Conservation (phyloP, 2,888 invertebrate species). For the Thera obeliscata region DNA sequence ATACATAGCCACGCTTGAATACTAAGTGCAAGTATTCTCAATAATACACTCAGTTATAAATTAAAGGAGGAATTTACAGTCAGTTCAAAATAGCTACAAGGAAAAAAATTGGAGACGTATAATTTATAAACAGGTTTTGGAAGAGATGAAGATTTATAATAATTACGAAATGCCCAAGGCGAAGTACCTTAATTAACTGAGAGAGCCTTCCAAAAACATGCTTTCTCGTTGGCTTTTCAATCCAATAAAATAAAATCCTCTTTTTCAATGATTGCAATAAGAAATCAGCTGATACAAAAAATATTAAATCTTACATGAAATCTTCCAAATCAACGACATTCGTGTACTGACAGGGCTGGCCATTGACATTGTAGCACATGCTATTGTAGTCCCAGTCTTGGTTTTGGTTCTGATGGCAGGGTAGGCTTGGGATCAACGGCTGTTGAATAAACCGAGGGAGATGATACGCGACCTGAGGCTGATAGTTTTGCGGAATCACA, state of each 20-base stretch:
- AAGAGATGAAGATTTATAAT: slow-evolving; percentile 15
- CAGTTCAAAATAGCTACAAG: slow-evolving; percentile 27
- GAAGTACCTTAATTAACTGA: not conserved
- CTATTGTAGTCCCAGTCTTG: slow-evolving; percentile 86
- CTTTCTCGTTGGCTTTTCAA: not conserved
- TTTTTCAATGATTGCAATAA: not conserved
- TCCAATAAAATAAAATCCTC: too few species aligned
- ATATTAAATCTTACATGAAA: slow-evolving; percentile 87
- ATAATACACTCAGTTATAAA: slow-evolving; percentile 24
- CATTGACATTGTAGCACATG: slow-evolving; percentile 87
- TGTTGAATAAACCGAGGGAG: slow-evolving; percentile 50
- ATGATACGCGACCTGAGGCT: slow-evolving; percentile 49
- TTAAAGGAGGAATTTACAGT: slow-evolving; percentile 32
- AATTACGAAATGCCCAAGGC: slow-evolving; percentile 10
- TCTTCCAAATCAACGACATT: slow-evolving; percentile 89
- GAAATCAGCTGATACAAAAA: slow-evolving; percentile 10
- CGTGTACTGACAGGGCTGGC: slow-evolving; percentile 87
- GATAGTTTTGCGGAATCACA: slow-evolving; percentile 51
- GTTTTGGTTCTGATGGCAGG: slow-evolving; percentile 72
- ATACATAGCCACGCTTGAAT: slow-evolving; percentile 25
- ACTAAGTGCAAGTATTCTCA: slow-evolving; percentile 20
- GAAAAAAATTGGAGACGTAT: slow-evolving; percentile 18
- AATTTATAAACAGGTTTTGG: slow-evolving; percentile 25
- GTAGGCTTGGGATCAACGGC: slow-evolving; percentile 63
- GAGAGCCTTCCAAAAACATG: too few species aligned